Evolutionary conservation across 2,113 vertebrate genomes (phyloP), one percentile per base, ranked within the genome.

Genomic region (Bos javanicus): DNA sequence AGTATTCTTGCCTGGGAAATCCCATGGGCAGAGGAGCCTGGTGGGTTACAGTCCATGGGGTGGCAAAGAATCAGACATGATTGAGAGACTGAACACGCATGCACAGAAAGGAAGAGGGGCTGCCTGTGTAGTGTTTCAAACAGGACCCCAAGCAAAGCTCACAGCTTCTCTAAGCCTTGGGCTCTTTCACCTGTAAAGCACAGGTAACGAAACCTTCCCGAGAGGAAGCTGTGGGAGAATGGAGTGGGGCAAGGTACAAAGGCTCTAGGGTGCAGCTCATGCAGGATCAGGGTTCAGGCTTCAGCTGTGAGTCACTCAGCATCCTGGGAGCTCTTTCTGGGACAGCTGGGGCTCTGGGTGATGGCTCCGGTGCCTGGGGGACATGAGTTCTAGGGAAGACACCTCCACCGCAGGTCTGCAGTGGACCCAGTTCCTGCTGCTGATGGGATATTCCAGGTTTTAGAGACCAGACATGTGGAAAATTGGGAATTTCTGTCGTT

Each of bases 171-270:
- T 1, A 33, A n/a, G 23, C 23, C 76, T 52, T 19, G 23, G 57
- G 36, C 26, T 33, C 57, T 94, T 91, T 91, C 13, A 0, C 30
- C 56, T 57, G 10, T 83, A 19, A 86, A 81, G 26, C 3, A 39
- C 50, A 30, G 39, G 59, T 5, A 7, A 36, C 1, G 2, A 26
- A 46, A 54, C 36, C 39, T n/a, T 36, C 76, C 60, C 0, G 14
- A 84, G 36, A 50, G 36, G 88, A 25, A 0, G 8, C 43, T 4
- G 1, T 30, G 23, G 59, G 50, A 89, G 26, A 8, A 13, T 19
- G 0, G 4, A 14, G 46, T 5, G 57, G 78, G 36, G 36, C 0
- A 5, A 62, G 13, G 4, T 1, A 2, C 9, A 23, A 23, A 90
- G 48, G 14, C 23, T 13, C 36, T 7, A n/a, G 57, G 19, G 14